Percentiles rank a stretch among this genome's conserved stretches.
phyloP scores from a whole-genome alignment of 2,797 vertebrate species.

The Alosa sapidissima region DNA sequence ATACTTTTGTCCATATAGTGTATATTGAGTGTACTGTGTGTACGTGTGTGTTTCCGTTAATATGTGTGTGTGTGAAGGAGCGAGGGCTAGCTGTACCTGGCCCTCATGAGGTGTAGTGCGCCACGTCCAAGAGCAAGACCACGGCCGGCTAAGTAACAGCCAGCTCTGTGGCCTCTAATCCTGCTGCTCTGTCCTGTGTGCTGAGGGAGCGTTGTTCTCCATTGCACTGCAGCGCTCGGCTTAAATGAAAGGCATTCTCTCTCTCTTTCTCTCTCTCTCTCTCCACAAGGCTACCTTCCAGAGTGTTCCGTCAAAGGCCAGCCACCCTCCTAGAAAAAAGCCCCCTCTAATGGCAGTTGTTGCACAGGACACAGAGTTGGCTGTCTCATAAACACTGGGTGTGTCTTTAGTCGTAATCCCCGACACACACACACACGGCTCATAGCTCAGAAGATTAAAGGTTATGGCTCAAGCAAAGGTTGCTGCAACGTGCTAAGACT shows the following conservation, averaged over 20 bases:
- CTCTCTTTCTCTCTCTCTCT: not conserved
- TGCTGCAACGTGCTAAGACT: not conserved
- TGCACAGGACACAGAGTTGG: conserved; percentile 35
- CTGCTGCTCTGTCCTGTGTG: not conserved
- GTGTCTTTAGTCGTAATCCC: conserved; percentile 67
- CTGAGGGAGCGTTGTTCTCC: no score
- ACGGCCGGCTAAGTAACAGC: not conserved
- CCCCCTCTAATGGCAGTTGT: conserved; percentile 56
- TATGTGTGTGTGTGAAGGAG: no score
- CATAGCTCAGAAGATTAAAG: conserved; percentile 1
- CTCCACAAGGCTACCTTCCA: conserved; percentile 43
- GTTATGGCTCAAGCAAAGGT: conserved; percentile 18
- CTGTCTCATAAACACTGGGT: conserved; percentile 62
- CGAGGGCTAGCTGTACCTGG: no score
- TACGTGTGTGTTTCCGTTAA: not conserved
- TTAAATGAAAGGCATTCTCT: not conserved
- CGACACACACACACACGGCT: conserved; percentile 22
- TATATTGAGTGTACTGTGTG: not conserved
- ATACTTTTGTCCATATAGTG: no score
- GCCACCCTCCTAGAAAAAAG: conserved; percentile 14
- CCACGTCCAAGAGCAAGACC: not conserved
- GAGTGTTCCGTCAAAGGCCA: conserved; percentile 43
- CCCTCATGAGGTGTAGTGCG: not conserved
- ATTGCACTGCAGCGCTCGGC: not conserved
- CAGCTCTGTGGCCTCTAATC: not conserved